A percentile compares a stretch with the other conserved stretches of the same genome.
These are phyloP conservation scores for Aporrectodea caliginosa DNA, from an alignment of 1,140 invertebrate species.

Conservation along the genomic window DNA sequence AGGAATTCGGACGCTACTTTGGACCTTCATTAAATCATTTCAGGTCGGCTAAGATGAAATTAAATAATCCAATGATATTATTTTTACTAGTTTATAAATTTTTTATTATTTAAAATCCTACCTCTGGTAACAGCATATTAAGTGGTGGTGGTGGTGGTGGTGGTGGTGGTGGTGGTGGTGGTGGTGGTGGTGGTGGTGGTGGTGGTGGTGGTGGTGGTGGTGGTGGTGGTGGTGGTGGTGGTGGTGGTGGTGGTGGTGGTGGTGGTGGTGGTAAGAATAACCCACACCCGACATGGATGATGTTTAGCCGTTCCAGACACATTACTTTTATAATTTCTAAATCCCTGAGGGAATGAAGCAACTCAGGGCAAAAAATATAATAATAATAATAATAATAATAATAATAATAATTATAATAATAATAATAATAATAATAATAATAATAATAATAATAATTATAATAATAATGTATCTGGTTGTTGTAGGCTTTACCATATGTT, in stretches of 20 bases:
- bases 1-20: slow-evolving; percentile 92
- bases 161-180: not conserved
- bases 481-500: slow-evolving; percentile 96
- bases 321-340: too few species aligned
- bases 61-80: too few species aligned
- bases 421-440: not conserved
- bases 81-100: too few species aligned
- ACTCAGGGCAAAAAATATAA: too few species aligned
- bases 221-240: slow-evolving; percentile 18
- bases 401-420: slow-evolving; percentile 5
- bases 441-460: not conserved
- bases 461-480: too few species aligned
- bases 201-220: slow-evolving; percentile 6
- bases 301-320: too few species aligned
- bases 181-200: slow-evolving; percentile 5
- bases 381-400: slow-evolving; percentile 8
- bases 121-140: not conserved
- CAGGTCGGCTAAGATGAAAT: slow-evolving; percentile 52
- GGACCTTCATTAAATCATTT: slow-evolving; percentile 99
- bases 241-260: slow-evolving; percentile 8
- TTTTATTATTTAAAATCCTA: too few species aligned
- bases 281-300: not conserved
- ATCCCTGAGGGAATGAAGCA: too few species aligned
- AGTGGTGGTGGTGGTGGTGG: not conserved
- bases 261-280: not conserved